Conservation (phyloP, 2,797 vertebrate species). For the Mus spretus region DNA sequence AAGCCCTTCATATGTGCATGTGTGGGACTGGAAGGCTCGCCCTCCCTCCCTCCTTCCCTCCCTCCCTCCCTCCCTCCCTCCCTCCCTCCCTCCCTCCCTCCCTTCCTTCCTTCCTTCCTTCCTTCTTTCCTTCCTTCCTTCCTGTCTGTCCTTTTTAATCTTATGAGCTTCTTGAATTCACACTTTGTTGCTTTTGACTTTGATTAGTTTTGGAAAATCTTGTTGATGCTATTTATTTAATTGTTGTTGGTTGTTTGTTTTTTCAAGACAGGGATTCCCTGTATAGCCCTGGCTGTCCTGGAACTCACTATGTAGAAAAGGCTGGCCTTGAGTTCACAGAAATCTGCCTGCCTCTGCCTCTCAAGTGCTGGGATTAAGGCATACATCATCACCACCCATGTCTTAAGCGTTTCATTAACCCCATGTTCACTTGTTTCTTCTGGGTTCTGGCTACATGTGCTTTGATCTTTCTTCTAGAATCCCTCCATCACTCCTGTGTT, state of each 20-base stretch:
- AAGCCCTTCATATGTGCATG: background rate
- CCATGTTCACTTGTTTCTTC: background rate
- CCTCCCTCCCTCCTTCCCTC: background rate
- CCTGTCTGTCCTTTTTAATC: background rate
- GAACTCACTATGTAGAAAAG: background rate
- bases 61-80: background rate
- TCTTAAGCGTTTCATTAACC: background rate
- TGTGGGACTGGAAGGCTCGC: background rate
- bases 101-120: fast-evolving
- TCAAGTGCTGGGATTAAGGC: background rate
- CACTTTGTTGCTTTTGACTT: background rate
- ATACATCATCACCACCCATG: background rate
- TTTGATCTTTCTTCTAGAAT: background rate
- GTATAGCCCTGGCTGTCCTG: background rate
- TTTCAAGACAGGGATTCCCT: background rate
- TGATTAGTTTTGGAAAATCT: background rate
- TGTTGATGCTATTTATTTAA: background rate
- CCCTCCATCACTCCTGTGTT: no score
- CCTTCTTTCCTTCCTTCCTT: background rate
- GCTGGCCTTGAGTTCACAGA: background rate
- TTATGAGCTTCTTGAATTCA: background rate
- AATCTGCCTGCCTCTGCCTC: background rate
- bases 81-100: background rate
- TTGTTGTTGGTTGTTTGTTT: background rate
- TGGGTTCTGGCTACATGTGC: no score